These are phyloP conservation scores for Argyrosomus japonicus DNA, from an alignment of 2,113 vertebrate species.

Conservation along the genomic window DNA sequence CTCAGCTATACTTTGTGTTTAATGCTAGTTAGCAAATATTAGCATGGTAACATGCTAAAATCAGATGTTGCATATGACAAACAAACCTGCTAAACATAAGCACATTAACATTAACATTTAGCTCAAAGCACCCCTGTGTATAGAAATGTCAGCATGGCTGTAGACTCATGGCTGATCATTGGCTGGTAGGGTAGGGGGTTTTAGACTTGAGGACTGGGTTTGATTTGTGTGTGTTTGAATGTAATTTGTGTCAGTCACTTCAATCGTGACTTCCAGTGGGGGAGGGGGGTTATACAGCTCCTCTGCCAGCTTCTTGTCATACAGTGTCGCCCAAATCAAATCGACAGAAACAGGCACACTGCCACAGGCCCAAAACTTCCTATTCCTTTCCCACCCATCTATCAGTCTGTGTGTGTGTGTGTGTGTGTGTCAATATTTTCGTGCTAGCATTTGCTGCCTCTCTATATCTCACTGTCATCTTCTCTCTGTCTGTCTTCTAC, in stretches of 20 bases:
- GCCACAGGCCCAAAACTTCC: slow-evolving; percentile 63
- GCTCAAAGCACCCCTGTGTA: not conserved
- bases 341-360: slow-evolving; percentile 58
- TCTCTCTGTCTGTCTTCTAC: slow-evolving; percentile 17
- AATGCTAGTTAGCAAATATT: not conserved
- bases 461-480: slow-evolving; percentile 37
- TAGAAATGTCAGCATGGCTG: too few relatives aligned
- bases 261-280: slow-evolving; percentile 45
- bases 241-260: slow-evolving; percentile 37
- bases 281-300: slow-evolving; percentile 30
- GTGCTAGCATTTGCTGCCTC: slow-evolving; percentile 29
- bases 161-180: too few relatives aligned
- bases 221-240: slow-evolving; percentile 3
- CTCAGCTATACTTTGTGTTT: not conserved
- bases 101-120: not conserved
- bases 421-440: slow-evolving; percentile 47
- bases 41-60: not conserved
- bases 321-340: slow-evolving; percentile 68
- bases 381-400: slow-evolving; percentile 51
- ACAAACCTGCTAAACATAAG: not conserved
- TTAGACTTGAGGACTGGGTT: not conserved
- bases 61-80: not conserved
- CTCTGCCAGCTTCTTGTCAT: slow-evolving; percentile 69
- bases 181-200: slow-evolving; percentile 3
- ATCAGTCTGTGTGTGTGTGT: slow-evolving; percentile 59